Base-by-base conservation (phyloP, 2,888 invertebrate species). In the Dynastes maya region DNA sequence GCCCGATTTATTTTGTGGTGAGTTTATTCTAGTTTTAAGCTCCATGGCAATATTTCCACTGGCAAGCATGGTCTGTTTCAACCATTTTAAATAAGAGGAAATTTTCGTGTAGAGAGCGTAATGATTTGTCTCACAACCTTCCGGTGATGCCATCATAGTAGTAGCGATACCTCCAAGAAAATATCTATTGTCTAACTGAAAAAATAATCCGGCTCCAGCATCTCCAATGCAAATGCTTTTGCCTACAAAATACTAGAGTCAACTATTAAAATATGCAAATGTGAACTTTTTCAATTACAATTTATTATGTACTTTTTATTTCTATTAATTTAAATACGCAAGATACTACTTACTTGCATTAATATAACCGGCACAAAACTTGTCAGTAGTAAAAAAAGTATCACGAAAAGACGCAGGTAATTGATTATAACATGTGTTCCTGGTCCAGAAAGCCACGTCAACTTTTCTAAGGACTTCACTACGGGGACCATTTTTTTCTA, bases 281-380 rank as follows among this genome's bases (percentile, higher is more conserved):
- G 11, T 37, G 22, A 37, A 37, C 32, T 37, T 37, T 5, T 37
- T 37, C 32, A 37, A 22, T 22, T 22, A 22, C 5, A 37, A 37
- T 37, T 37, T 37, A 37, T 37, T 4, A 5, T 2, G 32, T 5
- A 5, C 5, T 37, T 37, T 37, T 37, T 11, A 8, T 45, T 45
- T 45, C 8, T 45, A 45, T 45, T 45, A 11, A 11, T 40, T 40
- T 40, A 40, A 0, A 40, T 45, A 8, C 11, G 9, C 11, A 45
- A 11, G 2, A 45, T 37, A 45, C 45, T 68, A 68, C n/a, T 68
- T 45, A 68, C 68, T 51, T 49, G 49, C 49, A 49, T 68, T 68
- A 22, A 68, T 68, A 13, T 68, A 68, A 2, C 68, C 68, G 27
- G 68, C 68, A 51, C 68, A 68, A 9, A 68, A 49, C 45, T 68